Evolutionary conservation across 1,140 invertebrate genomes (phyloP), one percentile per base, ranked within the genome.

Genomic region (Bactericera cockerelli): DNA sequence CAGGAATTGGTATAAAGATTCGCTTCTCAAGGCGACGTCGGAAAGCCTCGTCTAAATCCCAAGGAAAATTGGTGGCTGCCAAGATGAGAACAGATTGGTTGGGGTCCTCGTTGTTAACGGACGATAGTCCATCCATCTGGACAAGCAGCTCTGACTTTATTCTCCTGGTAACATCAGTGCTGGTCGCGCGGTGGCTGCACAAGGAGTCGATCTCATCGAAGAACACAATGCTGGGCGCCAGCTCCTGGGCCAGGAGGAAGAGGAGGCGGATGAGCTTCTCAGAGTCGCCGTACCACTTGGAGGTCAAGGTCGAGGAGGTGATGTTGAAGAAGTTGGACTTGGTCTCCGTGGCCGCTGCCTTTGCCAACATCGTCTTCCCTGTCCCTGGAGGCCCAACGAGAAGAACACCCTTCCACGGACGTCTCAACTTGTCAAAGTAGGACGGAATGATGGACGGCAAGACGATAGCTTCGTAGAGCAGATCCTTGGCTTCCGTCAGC

Each of bases 1-100:
- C 92, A 0, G 96, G 96, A 62, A 99, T 75, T n/a, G 95, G 94
- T 72, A 99, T 99, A 74, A 99, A 99, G 68, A 99, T 98, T 63
- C 96, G 80, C 75, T 99, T 99, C 71, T 99, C 96, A 13, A 99
- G 76, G 63, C 96, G 79, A 28, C 79, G 63, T 36, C 80, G 63
- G 25, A 81, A 67, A 2, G 79, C 80, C 67, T 73, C 66, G 64
- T 82, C 80, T 53, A 82, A 73, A 57, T 75, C 16, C 33, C 16
- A n/a, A n/a, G n/a, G n/a, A n/a, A n/a, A n/a, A n/a, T n/a, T n/a
- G n/a, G n/a, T n/a, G n/a, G n/a, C n/a, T 36, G 33, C 80, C 13
- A 82, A 67, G 25, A 81, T 71, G 10, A 79, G 72, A 1, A 83
- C 76, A 59, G 63, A 75, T 74, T 55, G 69, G 59, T 62, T 76